phyloP scores from a whole-genome alignment of 2,888 invertebrate species.

The Phaedon cochleariae region DNA sequence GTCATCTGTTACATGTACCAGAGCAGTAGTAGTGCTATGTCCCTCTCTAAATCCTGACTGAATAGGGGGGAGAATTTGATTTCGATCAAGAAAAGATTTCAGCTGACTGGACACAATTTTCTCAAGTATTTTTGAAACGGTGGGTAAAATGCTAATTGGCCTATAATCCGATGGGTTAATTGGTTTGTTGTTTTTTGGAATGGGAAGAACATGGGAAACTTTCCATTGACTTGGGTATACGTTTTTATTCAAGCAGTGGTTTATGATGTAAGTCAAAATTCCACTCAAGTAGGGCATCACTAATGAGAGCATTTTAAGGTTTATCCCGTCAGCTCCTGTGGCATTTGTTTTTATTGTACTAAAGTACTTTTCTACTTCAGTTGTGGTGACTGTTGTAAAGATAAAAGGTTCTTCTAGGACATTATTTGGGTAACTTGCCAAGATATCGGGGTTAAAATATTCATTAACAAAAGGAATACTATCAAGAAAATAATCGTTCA shows the following conservation, averaged over 20 bases:
- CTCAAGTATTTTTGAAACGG: background rate
- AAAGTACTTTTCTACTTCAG: too few relatives aligned
- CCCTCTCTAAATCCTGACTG: background rate
- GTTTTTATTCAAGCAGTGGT: background rate
- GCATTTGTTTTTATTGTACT: constrained; percentile 1
- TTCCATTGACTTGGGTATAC: background rate
- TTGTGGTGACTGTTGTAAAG: too few relatives aligned
- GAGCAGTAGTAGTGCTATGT: background rate
- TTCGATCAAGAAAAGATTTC: background rate
- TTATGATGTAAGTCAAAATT: background rate
- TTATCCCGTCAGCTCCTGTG: background rate
- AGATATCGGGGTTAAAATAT: too few relatives aligned
- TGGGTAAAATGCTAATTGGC: background rate
- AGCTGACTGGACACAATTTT: background rate
- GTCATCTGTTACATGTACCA: constrained; percentile 8
- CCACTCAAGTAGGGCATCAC: background rate
- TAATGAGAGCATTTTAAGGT: background rate
- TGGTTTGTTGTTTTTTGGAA: background rate
- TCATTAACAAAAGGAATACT: too few relatives aligned
- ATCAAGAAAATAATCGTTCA: too few relatives aligned
- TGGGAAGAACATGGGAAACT: background rate
- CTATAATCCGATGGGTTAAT: background rate
- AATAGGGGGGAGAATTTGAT: background rate
- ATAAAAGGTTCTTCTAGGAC: too few relatives aligned
- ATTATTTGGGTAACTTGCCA: too few relatives aligned